These are phyloP conservation scores for Amiota minor DNA, from an alignment of 2,888 invertebrate species.

Conservation along the genomic window DNA sequence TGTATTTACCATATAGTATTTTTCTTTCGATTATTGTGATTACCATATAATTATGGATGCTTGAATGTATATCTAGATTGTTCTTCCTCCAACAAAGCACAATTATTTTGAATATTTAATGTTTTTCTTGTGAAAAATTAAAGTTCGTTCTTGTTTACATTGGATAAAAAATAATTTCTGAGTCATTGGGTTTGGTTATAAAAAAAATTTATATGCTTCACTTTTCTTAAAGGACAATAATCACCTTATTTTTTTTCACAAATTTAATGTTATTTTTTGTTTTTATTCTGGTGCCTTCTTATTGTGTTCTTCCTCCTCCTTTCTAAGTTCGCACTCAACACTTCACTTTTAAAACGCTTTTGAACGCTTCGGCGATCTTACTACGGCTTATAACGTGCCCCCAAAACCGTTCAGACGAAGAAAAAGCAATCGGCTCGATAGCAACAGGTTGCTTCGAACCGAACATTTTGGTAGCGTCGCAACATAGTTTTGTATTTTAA, in stretches of 20 bases:
- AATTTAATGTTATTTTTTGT: neutral
- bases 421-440: constrained; percentile 39
- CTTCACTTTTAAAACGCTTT: constrained; percentile 71
- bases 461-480: neutral
- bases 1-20: no score
- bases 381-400: constrained; percentile 74
- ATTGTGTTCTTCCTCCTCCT: neutral
- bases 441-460: constrained; percentile 20
- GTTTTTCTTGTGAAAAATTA: no score
- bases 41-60: no score
- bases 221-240: constrained; percentile 10
- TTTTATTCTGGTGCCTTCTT: neutral
- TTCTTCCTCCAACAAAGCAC: no score
- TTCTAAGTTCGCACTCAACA: constrained; percentile 68
- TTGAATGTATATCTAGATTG: no score
- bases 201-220: neutral
- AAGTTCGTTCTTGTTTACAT: no score
- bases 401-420: constrained; percentile 59
- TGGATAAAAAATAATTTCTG: no score
- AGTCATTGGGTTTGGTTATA: neutral
- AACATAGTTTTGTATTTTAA: no score
- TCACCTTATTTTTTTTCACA: constrained; percentile 15
- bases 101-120: no score
- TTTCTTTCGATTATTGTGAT: no score
- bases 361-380: constrained; percentile 72